phyloP scores from a whole-genome alignment of 2,888 invertebrate genomes.

The Bibio marci region DNA sequence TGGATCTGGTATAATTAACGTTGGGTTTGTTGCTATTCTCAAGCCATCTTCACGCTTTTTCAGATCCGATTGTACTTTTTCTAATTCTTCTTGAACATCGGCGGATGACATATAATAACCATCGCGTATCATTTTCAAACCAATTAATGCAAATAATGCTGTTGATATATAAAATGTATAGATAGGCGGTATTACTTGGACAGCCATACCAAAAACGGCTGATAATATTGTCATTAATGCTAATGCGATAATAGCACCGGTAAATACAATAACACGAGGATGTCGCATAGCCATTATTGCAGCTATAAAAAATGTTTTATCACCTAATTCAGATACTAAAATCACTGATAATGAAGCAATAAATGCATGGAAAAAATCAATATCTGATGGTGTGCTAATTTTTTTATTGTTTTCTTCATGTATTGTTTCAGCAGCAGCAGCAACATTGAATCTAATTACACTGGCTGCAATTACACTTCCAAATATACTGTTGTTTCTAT shows the following conservation, averaged over 20 bases:
- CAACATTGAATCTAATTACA: too few relatives aligned
- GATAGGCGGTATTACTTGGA: constrained; percentile 79
- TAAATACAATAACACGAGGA: constrained; percentile 77
- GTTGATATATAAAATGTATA: constrained; percentile 94
- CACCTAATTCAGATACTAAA: constrained; percentile 91
- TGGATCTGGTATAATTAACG: constrained; percentile 16
- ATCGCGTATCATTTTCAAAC: constrained; percentile 94
- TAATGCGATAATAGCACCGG: constrained; percentile 83
- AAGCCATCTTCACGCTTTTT: constrained; percentile 88
- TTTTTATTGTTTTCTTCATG: too few relatives aligned
- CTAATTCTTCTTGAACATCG: constrained; percentile 89
- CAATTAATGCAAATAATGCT: constrained; percentile 90
- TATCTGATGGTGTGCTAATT: background rate
- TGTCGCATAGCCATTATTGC: constrained; percentile 99
- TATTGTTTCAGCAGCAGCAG: too few relatives aligned
- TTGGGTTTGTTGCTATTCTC: constrained; percentile 28
- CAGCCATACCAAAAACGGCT: constrained; percentile 88
- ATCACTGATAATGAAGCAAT: constrained; percentile 91
- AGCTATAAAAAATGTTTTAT: constrained; percentile 99
- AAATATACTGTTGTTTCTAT: too few relatives aligned
- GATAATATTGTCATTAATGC: constrained; percentile 88
- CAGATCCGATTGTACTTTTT: constrained; percentile 90
- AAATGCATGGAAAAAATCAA: constrained; percentile 81
- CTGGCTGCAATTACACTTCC: too few relatives aligned
- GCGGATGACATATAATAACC: constrained; percentile 85